Evolutionary conservation across 2,113 vertebrate species (phyloP).

Genomic region (Calonectris borealis): DNA sequence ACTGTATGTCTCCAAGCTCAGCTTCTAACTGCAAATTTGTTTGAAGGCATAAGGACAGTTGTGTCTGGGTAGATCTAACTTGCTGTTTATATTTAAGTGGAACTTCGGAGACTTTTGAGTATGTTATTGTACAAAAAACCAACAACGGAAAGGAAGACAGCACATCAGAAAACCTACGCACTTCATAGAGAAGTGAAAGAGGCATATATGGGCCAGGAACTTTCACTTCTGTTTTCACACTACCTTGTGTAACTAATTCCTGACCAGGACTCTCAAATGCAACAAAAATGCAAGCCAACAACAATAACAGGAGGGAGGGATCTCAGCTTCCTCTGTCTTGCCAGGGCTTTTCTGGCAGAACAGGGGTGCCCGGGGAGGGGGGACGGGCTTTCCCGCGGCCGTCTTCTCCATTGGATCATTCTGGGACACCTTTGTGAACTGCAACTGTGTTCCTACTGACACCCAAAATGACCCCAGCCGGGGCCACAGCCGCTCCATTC

Average conservation of each 20-base stretch:
- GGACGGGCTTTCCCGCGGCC: neutral
- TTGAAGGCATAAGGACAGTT: neutral
- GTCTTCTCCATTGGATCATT: neutral
- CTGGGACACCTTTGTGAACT: neutral
- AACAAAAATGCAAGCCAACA: neutral
- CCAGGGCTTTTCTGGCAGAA: neutral
- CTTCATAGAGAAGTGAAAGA: neutral
- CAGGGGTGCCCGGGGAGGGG: accelerated
- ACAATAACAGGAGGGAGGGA: neutral
- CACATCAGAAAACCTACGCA: accelerated
- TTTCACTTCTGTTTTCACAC: neutral
- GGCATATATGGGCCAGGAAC: neutral
- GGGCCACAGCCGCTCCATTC: accelerated
- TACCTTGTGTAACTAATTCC: neutral
- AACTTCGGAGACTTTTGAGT: neutral
- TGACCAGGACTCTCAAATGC: neutral
- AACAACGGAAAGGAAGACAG: neutral
- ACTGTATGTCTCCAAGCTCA: neutral
- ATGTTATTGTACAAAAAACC: neutral
- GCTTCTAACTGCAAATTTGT: neutral
- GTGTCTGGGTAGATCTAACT: neutral
- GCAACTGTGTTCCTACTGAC: accelerated
- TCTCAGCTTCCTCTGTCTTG: neutral
- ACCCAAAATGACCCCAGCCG: neutral
- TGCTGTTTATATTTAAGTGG: neutral